Base-by-base conservation (phyloP, 2,797 vertebrate genomes). In the Lagodon rhomboides region DNA sequence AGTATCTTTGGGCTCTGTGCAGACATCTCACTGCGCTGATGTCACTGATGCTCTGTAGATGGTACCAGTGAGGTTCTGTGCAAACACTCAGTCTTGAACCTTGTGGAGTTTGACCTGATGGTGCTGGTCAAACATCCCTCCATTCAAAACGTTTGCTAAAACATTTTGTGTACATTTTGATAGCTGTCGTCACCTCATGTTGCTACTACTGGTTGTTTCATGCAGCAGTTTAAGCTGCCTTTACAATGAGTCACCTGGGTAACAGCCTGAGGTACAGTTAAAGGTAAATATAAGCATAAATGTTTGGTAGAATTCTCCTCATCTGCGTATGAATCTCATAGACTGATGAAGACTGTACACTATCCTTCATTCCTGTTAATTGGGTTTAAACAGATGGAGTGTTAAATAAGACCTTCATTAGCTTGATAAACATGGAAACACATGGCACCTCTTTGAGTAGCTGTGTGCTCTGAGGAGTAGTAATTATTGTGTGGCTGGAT, bases 361-460 rank as follows among this genome's bases (percentile, higher is more conserved):
- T 17, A 4, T 16, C 54, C 34, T 34, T 20, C 0, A 5, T 38
- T 68, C 15, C 51, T 56, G 43, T 60, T 84, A 78, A 85, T 79
- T 82, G 68, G 46, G 27, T 85, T 81, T 79, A 56, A 90, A 91
- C 90, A 91, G 83, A 83, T 87, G 85, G 80, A 59, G 71, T 46
- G 66, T 68, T 64, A 53, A 74, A 73, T 38, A 77, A 78, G 73
- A 66, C 58, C 82, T 75, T 86, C 80, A 86, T 91, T 91, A 84
- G 72, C 85, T 85, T 89, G 83, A 89, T 84, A 87, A 90, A 89
- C 62, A 23, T 75, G 63, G 46, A 85, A 85, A 91, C 91, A 93
- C 86, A 89, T 89, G 88, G 84, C 60, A 1, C 56, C 30, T 82
- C 84, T 82, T 81, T 89, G 67, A 87, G 84, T 79, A 73, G 71